Evolutionary conservation across 2,888 invertebrate species (phyloP), one percentile per base, ranked within the genome.

Genomic region (Macrosoma leucophasiata): DNA sequence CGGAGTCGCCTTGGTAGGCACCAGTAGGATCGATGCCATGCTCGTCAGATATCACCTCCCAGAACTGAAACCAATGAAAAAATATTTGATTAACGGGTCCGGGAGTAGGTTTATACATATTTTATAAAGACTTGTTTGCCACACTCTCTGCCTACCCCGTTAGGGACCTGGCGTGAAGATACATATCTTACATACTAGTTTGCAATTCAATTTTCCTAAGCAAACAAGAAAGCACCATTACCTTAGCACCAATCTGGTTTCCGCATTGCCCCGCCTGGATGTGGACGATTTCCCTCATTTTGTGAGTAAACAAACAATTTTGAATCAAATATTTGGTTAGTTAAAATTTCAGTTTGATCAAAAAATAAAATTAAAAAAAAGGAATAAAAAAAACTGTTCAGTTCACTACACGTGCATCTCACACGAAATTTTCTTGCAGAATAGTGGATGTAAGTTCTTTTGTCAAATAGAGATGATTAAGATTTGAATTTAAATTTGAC

Each of bases 231-330:
- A 17, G 4, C 17, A 55, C 20, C 86, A 87, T 66, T 69, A 92
- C 92, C 88, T 92, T 92, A 36, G 91, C 90, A 53, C 92, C 92
- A 57, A 93, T 92, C 78, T 92, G 92, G 88, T 79, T 79, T 11
- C 78, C 78, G 54, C 78, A 79, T 60, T 74, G 72, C 43, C 78
- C 79, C 44, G 72, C 91, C 74, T 93, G 92, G 56, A 92, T 85
- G 74, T 92, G 91, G 51, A 92, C 91, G 68, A 92, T 92, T 87
- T 92, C 92, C 84, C 92, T 88, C 92, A 92, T 92, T 50, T 55
- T 69, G 47, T 33, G 13, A 48, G n/a, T 69, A 72, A 70, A 64
- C 52, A 26, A 48, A n/a, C 21, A 45, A 43, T 48, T 45, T 45
- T 14, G 47, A 21, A 35, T 27, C 47, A 31, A 39, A 47, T 38